Evolutionary conservation across 2,888 invertebrate species (phyloP).

Genomic region (Argynnis bischoffii): DNA sequence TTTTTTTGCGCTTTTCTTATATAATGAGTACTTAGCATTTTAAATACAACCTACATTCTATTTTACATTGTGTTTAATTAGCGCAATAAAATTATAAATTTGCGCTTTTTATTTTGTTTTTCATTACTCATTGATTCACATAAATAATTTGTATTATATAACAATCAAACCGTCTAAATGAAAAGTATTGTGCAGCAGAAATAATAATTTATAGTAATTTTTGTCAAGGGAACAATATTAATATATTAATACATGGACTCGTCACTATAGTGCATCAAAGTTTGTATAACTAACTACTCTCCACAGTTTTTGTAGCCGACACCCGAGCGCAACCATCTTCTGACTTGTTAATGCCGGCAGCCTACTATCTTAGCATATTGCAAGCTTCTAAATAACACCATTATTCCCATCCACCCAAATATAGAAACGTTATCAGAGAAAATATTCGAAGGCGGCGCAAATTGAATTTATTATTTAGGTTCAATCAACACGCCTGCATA

Average conservation of each 20-base stretch:
- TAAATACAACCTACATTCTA: no score
- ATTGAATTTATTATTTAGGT: conserved; percentile 80
- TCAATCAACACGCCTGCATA: conserved; percentile 62
- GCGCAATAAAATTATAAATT: no score
- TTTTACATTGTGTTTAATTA: no score
- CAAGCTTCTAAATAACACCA: conserved; percentile 79
- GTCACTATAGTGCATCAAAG: not conserved
- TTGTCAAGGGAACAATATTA: no score
- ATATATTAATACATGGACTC: no score
- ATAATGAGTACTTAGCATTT: no score
- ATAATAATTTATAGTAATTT: no score
- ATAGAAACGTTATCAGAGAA: conserved; percentile 70
- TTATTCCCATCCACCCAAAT: conserved; percentile 74
- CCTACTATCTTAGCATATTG: conserved; percentile 82
- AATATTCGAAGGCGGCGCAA: conserved; percentile 77
- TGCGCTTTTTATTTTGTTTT: not conserved
- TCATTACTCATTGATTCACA: not conserved
- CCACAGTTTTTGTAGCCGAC: conserved; percentile 47
- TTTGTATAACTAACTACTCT: conserved; percentile 42
- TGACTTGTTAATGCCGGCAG: conserved; percentile 80
- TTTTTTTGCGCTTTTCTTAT: no score
- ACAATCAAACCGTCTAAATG: no score
- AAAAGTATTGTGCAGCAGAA: no score
- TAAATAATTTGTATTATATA: not conserved
- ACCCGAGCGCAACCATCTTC: conserved; percentile 71